Evolutionary conservation across 1,140 invertebrate genomes (phyloP), one percentile per base, ranked within the genome.

Genomic region (Papilio polytes): DNA sequence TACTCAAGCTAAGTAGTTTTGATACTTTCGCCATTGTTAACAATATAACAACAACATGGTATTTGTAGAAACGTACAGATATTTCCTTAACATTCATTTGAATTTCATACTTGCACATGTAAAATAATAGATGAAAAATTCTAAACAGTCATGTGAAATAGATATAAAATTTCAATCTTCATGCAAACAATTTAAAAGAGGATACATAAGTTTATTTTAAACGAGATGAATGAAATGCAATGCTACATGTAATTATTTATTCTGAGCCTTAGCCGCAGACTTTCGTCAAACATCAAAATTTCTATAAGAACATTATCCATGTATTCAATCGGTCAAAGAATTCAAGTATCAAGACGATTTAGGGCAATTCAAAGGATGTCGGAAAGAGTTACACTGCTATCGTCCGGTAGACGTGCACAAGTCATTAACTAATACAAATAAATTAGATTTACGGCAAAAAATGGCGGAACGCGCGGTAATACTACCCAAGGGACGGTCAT

Each of bases 371-470:
- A 18, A 84, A 31, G 66, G 74, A 84, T 79, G 84, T 80, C 80
- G 41, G 88, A 93, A 93, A 94, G 92, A 94, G 92, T 94, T 94
- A 90, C 86, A 91, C 83, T 78, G 82, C 83, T 80, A 76, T 82
- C 83, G 79, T 74, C 80, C 87, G 81, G 82, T 88, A 80, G 87
- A 90, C 90, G 88, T 83, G 91, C 88, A 91, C 92, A 92, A 92
- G 92, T 94, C 93, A 94, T 94, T 94, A 94, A 92, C 92, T 94
- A 94, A 94, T 94, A 93, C 92, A 93, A 94, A 94, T 94, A 94
- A 94, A 94, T 94, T 94, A 93, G 92, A 93, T 94, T 94, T 94
- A 90, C 88, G 84, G 90, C 88, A 94, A 94, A 94, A 94, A 94
- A 93, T 91, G 85, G 89, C 86, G 86, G 85, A 90, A 85, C 81